Conservation (phyloP, 2,797 vertebrate genomes). For the Anguilla megastoma region DNA sequence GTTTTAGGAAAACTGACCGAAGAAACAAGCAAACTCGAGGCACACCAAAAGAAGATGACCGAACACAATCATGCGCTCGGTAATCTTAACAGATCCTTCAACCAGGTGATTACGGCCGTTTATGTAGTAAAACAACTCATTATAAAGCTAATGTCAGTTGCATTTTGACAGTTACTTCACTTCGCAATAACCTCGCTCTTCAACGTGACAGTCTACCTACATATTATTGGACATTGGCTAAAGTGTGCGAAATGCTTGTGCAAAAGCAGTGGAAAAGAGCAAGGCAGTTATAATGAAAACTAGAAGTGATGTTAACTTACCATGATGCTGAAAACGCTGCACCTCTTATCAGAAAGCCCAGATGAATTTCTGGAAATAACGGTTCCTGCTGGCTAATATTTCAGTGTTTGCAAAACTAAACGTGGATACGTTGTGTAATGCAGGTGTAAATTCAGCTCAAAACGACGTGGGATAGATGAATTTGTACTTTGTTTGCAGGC, state of each 20-base stretch:
- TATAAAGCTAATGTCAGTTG: not conserved
- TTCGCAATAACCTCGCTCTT: not conserved
- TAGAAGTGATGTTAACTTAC: not conserved
- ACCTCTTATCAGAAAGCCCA: not conserved
- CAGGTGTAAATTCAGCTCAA: not conserved
- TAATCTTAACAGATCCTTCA: conserved; percentile 31
- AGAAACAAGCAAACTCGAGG: conserved; percentile 32
- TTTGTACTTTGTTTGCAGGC: conserved; percentile 24
- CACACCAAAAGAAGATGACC: conserved; percentile 23
- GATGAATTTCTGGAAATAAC: not conserved
- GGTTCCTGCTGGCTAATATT: not conserved
- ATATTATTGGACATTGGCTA: not conserved
- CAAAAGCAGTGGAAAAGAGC: not conserved
- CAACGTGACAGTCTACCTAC: not conserved
- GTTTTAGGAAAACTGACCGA: conserved; percentile 35
- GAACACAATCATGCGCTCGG: conserved; percentile 30
- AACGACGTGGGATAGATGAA: not conserved
- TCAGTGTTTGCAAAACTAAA: not conserved
- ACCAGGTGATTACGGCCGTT: conserved; percentile 19
- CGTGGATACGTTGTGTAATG: not conserved
- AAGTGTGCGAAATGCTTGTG: not conserved
- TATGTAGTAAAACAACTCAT: not conserved
- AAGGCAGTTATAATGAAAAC: not conserved
- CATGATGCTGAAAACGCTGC: not conserved
- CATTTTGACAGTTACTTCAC: not conserved